Evolutionary conservation across 2,888 invertebrate species (phyloP).

Genomic region (Saturnia pavonia): DNA sequence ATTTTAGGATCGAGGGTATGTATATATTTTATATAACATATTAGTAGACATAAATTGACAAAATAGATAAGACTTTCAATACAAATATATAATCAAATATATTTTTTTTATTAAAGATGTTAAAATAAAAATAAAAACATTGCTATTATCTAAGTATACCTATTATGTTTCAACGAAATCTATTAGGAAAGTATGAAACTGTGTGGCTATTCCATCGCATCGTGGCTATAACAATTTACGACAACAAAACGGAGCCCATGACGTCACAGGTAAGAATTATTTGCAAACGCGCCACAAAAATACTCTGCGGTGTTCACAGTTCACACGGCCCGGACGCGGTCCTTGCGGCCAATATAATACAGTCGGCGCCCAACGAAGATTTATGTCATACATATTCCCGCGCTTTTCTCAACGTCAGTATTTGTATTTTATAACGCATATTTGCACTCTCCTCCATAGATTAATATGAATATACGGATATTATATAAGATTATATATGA

Average conservation of each 20-base stretch:
- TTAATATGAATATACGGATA: no score
- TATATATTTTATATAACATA: no score
- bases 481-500: no score
- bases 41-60: no score
- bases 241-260: slow-evolving; percentile 40
- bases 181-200: neutral
- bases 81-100: no score
- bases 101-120: no score
- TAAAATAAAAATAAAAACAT: no score
- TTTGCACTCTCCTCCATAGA: neutral
- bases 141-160: no score
- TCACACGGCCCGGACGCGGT: slow-evolving; percentile 30
- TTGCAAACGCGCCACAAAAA: slow-evolving; percentile 51
- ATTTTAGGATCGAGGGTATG: no score
- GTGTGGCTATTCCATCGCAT: slow-evolving; percentile 10
- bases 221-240: slow-evolving; percentile 34
- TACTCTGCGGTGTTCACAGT: slow-evolving; percentile 42
- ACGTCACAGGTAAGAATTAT: slow-evolving; percentile 45
- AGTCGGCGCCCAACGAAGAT: slow-evolving; percentile 16
- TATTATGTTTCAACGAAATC: neutral
- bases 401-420: neutral
- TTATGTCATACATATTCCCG: slow-evolving; percentile 2
- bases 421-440: neutral
- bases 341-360: no score
- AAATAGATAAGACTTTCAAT: no score